Conservation (phyloP, 1,140 invertebrate genomes). For the Hydropsyche tenuis region DNA sequence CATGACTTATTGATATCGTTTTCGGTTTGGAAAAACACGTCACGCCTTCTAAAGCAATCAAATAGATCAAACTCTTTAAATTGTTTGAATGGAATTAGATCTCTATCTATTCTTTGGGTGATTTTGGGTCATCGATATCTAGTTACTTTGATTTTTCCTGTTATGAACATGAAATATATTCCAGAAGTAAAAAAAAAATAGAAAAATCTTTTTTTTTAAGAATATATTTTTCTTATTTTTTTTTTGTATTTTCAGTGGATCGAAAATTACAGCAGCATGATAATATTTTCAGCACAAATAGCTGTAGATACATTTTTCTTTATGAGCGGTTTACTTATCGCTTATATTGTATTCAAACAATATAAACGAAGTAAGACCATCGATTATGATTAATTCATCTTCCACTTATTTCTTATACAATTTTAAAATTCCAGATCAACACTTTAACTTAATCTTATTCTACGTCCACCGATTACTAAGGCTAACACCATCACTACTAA, state of each 20-base stretch:
- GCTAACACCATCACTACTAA: constrained; percentile 67
- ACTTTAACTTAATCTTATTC: constrained; percentile 57
- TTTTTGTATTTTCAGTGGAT: constrained; percentile 56
- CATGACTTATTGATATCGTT: constrained; percentile 49
- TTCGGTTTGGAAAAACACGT: constrained; percentile 55
- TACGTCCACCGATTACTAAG: constrained; percentile 66
- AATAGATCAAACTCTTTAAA: constrained; percentile 52
- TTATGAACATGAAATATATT: constrained; percentile 53
- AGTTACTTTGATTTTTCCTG: constrained; percentile 50
- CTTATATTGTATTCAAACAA: constrained; percentile 64
- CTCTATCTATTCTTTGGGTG: constrained; percentile 72
- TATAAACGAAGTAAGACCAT: constrained; percentile 55
- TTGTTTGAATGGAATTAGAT: constrained; percentile 65
- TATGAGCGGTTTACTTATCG: constrained; percentile 64
- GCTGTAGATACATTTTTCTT: constrained; percentile 67
- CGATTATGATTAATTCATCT: background rate
- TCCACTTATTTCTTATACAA: too few relatives aligned
- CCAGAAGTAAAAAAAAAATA: constrained; percentile 39
- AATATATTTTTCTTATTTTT: too few relatives aligned
- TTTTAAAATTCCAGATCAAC: constrained; percentile 50
- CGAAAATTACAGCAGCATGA: constrained; percentile 49
- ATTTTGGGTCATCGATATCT: constrained; percentile 66
- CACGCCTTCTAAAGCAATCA: constrained; percentile 52
- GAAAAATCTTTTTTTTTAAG: constrained; percentile 35
- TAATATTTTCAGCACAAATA: constrained; percentile 56